Evolutionary conservation across 2,113 vertebrate species (phyloP).

Genomic region (Gavialis gangeticus): DNA sequence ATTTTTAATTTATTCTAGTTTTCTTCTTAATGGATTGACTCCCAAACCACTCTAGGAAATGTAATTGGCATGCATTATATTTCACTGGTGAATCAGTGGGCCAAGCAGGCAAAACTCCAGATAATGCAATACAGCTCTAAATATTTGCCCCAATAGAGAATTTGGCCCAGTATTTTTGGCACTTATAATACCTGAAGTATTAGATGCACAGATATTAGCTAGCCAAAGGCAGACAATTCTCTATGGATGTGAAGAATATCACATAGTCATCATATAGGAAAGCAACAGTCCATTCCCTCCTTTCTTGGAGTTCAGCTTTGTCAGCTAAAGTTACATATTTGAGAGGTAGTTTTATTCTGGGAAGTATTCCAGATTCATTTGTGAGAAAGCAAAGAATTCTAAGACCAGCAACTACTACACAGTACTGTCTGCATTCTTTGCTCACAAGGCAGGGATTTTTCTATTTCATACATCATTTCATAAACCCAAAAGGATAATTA

Average conservation of each 20-base stretch:
- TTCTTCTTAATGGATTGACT: background rate
- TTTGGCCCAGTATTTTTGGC: background rate
- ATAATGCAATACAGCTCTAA: background rate
- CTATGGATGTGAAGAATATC: background rate
- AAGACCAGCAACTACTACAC: background rate
- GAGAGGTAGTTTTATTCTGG: conserved; percentile 26
- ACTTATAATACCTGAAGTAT: background rate
- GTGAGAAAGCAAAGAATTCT: conserved; percentile 23
- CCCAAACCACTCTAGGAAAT: background rate
- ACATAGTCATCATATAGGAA: background rate
- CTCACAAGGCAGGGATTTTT: background rate
- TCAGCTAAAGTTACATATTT: background rate
- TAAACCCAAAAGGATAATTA: conserved; percentile 11
- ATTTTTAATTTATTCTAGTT: background rate
- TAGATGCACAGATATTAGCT: background rate
- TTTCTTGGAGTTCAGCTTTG: background rate
- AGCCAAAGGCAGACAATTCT: background rate
- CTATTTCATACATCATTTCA: background rate
- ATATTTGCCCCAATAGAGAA: background rate
- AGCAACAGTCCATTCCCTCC: background rate
- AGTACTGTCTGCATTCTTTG: background rate
- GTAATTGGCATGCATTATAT: background rate
- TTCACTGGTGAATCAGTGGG: background rate
- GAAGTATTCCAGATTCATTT: conserved; percentile 47
- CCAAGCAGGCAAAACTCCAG: background rate